Percentiles rank a stretch among this genome's conserved stretches.
Evolutionary conservation across 2,113 vertebrate genomes (phyloP).

Genomic region (Labeo catla): DNA sequence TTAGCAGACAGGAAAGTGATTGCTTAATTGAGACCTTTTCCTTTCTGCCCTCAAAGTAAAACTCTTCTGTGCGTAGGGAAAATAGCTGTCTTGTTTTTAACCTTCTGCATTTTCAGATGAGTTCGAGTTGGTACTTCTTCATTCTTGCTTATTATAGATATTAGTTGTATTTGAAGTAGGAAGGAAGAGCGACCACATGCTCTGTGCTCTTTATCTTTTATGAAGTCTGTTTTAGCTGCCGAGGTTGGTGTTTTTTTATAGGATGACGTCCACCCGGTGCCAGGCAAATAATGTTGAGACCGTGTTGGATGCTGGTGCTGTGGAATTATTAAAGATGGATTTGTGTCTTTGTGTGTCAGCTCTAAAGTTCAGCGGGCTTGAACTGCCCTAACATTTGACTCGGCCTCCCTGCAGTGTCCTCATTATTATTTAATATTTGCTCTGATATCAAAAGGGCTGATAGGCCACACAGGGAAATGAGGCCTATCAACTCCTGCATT

Average conservation of each 20-base stretch:
- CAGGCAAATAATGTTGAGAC: conserved; percentile 6
- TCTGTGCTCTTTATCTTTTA: not conserved
- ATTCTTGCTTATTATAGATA: conserved; percentile 15
- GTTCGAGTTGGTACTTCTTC: not conserved
- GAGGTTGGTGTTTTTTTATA: conserved; percentile 3
- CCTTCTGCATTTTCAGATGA: not conserved
- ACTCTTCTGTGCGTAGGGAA: not conserved
- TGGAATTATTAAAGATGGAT: conserved; percentile 8
- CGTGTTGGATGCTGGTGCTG: conserved; percentile 9
- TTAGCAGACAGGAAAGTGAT: not conserved
- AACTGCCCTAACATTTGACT: conserved; percentile 28
- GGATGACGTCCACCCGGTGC: not conserved
- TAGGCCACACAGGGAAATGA: conserved; percentile 37
- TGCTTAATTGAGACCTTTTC: conserved; percentile 25
- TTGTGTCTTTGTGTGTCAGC: not conserved
- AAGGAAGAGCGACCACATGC: not conserved
- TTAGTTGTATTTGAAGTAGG: not conserved
- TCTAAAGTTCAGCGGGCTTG: conserved; percentile 32
- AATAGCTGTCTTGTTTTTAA: not conserved
- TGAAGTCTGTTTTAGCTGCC: not conserved
- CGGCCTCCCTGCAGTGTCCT: conserved; percentile 32
- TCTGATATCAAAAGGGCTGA: conserved; percentile 57
- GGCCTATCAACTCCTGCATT: conserved; percentile 47
- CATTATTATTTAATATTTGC: conserved; percentile 58
- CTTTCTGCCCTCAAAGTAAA: not conserved